Conservation (phyloP, 2,113 vertebrate genomes). For the Chroicocephalus ridibundus region DNA sequence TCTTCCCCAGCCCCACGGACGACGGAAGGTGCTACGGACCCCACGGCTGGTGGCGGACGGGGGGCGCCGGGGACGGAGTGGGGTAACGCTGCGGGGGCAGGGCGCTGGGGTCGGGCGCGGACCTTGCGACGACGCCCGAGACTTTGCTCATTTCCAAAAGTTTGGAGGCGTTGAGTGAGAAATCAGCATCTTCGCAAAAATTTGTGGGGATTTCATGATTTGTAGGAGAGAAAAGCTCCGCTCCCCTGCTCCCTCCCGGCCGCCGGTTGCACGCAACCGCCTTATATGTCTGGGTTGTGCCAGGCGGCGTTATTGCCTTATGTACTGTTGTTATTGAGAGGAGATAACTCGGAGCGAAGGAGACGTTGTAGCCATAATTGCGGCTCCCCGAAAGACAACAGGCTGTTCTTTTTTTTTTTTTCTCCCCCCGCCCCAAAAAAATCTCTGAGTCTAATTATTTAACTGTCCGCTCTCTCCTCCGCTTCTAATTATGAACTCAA, state of each 20-base stretch:
- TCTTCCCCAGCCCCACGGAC: not conserved
- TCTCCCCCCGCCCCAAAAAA: not conserved
- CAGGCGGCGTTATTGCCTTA: not conserved
- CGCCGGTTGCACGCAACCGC: not conserved
- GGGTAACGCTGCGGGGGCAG: not conserved
- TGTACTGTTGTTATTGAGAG: not conserved
- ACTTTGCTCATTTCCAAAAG: not conserved
- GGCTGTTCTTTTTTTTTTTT: not conserved
- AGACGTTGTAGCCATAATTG: not conserved
- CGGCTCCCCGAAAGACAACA: not conserved
- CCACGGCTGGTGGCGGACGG: not conserved
- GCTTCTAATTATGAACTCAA: slow-evolving; percentile 66
- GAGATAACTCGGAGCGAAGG: not conserved
- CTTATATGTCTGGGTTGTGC: not conserved
- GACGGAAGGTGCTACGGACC: not conserved
- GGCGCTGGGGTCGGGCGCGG: not conserved
- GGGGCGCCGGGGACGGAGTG: fast-evolving
- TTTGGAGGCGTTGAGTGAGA: not conserved
- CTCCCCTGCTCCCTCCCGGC: not conserved
- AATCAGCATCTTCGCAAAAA: not conserved
- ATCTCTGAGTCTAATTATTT: slow-evolving; percentile 34
- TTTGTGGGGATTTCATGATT: not conserved
- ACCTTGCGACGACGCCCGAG: not conserved
- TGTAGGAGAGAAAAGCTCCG: not conserved
- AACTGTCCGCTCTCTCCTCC: slow-evolving; percentile 53